Percentiles rank a stretch among this genome's conserved stretches.
These are phyloP conservation scores for Nestor notabilis DNA, from an alignment of 2,113 vertebrate genomes.

Conservation along the genomic window DNA sequence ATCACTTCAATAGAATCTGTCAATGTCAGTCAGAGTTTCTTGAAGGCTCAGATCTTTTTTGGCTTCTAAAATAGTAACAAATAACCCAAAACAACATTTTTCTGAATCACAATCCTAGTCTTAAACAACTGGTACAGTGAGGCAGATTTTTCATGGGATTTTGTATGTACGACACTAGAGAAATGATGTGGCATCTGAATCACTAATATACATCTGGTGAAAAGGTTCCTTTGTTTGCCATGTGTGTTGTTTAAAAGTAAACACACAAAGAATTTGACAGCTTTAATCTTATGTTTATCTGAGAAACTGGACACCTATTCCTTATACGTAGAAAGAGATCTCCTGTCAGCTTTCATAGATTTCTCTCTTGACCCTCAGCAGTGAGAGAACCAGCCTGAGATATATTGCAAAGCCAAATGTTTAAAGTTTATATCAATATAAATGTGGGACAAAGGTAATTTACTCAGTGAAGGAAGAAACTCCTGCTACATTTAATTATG, in stretches of 20 bases:
- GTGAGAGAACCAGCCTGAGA: constrained; percentile 66
- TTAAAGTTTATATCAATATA: constrained; percentile 74
- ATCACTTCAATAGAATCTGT: background rate
- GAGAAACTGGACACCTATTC: constrained; percentile 34
- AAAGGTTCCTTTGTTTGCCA: background rate
- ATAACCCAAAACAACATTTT: background rate
- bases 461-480: constrained; percentile 67
- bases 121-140: background rate
- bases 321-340: constrained; percentile 16
- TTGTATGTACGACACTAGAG: background rate
- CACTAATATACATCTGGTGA: background rate
- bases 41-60: background rate
- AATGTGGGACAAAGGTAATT: constrained; percentile 74
- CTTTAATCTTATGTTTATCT: constrained; percentile 10
- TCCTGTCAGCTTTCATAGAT: constrained; percentile 58
- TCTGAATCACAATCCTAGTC: background rate
- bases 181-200: background rate
- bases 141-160: background rate
- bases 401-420: constrained; percentile 74
- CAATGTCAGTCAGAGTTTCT: background rate
- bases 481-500: constrained; percentile 72
- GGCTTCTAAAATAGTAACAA: background rate
- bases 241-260: background rate
- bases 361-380: constrained; percentile 64
- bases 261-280: background rate